Percentiles rank a stretch among this genome's conserved stretches.
Evolutionary conservation across 2,113 vertebrate species (phyloP).

Genomic region (Onychostruthus taczanowskii): DNA sequence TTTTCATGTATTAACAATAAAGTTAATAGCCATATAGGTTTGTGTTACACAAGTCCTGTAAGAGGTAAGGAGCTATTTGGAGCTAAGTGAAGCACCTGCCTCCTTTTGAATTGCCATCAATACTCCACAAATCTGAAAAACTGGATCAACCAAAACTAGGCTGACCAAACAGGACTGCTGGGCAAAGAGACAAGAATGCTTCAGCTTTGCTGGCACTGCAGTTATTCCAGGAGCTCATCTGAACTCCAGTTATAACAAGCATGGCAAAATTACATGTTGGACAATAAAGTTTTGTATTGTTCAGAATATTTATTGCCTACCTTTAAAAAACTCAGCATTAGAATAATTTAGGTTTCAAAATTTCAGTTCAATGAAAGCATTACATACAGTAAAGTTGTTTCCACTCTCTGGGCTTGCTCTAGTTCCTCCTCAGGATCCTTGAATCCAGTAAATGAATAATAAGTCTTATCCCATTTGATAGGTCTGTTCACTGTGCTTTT

Average conservation of each 20-base stretch:
- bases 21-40: background rate
- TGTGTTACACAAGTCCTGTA: background rate
- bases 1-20: background rate
- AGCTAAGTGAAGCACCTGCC: background rate
- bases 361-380: background rate
- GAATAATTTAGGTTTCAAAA: background rate
- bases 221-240: background rate
- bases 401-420: slow-evolving; percentile 81
- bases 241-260: background rate
- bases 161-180: background rate
- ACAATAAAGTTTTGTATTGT: background rate
- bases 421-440: slow-evolving; percentile 91
- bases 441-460: slow-evolving; percentile 92
- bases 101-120: background rate
- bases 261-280: background rate
- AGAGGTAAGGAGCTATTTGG: background rate
- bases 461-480: slow-evolving; percentile 94
- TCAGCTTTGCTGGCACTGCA: background rate
- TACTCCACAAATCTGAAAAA: background rate
- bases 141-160: background rate
- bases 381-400: slow-evolving; percentile 85
- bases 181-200: background rate
- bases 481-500: slow-evolving; percentile 78
- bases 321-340: background rate
- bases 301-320: background rate